phyloP scores from a whole-genome alignment of 2,797 vertebrate species.

The Naso thynnoides region DNA sequence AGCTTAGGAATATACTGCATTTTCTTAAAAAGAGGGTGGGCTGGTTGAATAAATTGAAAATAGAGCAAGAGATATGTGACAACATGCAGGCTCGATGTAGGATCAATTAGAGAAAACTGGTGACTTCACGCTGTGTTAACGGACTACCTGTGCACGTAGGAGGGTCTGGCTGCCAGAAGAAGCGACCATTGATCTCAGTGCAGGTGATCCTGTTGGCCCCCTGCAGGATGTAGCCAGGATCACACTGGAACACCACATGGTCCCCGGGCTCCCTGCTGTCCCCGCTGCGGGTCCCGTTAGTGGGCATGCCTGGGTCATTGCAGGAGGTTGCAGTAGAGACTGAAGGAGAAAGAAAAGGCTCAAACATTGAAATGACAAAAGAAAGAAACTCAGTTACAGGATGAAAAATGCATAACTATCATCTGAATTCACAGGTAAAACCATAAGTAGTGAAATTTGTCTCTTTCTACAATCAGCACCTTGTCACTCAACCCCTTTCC shows the following conservation, averaged over 20 bases:
- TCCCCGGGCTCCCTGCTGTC: slow-evolving; percentile 94
- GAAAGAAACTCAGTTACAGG: neutral
- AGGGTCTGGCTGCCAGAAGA: slow-evolving; percentile 98
- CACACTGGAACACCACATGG: slow-evolving; percentile 94
- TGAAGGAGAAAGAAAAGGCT: slow-evolving; percentile 60
- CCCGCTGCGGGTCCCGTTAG: slow-evolving; percentile 94
- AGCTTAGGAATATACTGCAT: neutral
- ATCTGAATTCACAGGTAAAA: slow-evolving; percentile 10
- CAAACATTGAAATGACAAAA: slow-evolving; percentile 19
- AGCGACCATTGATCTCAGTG: slow-evolving; percentile 95
- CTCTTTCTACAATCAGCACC: neutral
- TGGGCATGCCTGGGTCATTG: slow-evolving; percentile 95
- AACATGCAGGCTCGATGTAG: neutral
- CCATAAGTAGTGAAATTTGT: neutral
- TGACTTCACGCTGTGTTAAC: neutral
- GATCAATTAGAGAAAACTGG: neutral
- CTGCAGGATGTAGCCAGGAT: slow-evolving; percentile 93
- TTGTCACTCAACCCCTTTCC: neutral
- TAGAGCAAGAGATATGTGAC: no score
- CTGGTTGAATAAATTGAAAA: neutral
- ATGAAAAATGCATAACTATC: neutral
- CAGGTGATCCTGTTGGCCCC: slow-evolving; percentile 94
- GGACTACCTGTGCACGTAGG: slow-evolving; percentile 88
- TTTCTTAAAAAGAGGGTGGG: neutral
- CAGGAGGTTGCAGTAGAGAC: slow-evolving; percentile 97